These are phyloP conservation scores for Tetragonula clypearis DNA, from an alignment of 1,140 invertebrate genomes.

Conservation along the genomic window DNA sequence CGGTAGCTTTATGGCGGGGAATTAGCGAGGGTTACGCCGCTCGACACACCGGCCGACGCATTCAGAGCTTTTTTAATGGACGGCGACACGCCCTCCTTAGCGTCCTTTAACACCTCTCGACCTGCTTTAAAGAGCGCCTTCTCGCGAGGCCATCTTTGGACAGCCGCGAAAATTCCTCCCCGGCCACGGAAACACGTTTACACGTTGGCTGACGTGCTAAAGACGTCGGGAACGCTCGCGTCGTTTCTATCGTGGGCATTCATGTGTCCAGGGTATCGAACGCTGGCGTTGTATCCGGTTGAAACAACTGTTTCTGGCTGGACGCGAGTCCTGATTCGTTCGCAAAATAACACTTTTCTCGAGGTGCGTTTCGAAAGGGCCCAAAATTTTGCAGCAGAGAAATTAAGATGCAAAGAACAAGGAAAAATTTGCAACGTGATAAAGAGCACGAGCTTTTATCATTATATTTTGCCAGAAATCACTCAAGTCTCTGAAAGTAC, in stretches of 20 bases:
- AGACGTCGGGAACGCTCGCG: neutral
- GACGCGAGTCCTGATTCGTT: too few species aligned
- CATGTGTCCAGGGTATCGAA: neutral
- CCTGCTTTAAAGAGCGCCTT: slow-evolving; percentile 60
- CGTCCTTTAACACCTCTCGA: slow-evolving; percentile 75
- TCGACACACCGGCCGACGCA: slow-evolving; percentile 66
- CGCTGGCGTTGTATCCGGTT: neutral
- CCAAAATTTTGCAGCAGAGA: too few species aligned
- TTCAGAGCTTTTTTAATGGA: slow-evolving; percentile 70
- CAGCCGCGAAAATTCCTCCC: slow-evolving; percentile 32
- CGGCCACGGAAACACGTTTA: slow-evolving; percentile 10
- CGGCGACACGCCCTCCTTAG: slow-evolving; percentile 77
- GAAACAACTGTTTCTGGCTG: too few species aligned
- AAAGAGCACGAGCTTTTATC: too few species aligned
- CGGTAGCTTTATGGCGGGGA: slow-evolving; percentile 74
- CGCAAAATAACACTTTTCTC: too few species aligned
- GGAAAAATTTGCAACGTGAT: too few species aligned
- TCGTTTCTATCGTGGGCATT: neutral
- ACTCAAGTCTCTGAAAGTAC: too few species aligned
- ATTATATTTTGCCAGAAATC: too few species aligned
- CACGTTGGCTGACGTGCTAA: slow-evolving; percentile 32
- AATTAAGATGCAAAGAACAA: too few species aligned
- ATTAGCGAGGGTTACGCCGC: slow-evolving; percentile 72
- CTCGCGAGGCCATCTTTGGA: slow-evolving; percentile 45
- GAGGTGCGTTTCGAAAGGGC: too few species aligned